A percentile compares a stretch with the other conserved stretches of the same genome.
Evolutionary conservation across 2,797 vertebrate species (phyloP).

Genomic region (Poecilia picta): DNA sequence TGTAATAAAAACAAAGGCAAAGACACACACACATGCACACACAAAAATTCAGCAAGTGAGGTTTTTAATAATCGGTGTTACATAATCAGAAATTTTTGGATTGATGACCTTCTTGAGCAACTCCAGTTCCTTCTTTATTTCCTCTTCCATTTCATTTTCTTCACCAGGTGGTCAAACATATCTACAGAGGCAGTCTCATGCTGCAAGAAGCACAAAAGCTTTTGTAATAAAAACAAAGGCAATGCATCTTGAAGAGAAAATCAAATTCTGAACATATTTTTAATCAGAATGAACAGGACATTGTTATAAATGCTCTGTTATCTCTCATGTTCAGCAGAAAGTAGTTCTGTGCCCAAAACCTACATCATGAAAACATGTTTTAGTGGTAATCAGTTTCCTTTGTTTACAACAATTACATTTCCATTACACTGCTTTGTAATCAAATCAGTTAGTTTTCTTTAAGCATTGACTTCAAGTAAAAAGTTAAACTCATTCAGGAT

Average conservation of each 20-base stretch:
- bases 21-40: too few species aligned
- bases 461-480: not conserved
- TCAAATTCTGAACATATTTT: too few species aligned
- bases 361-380: conserved; percentile 4
- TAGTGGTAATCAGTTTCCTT: conserved; percentile 23
- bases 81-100: conserved; percentile 55
- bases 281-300: too few species aligned
- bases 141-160: too few species aligned
- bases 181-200: conserved; percentile 87
- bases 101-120: conserved; percentile 95
- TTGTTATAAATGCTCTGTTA: not conserved
- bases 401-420: not conserved
- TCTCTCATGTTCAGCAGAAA: conserved; percentile 11
- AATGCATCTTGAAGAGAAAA: too few species aligned
- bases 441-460: not conserved
- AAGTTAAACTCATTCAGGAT: not conserved
- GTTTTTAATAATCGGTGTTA: too few species aligned
- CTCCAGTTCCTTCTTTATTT: conserved; percentile 79
- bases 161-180: conserved; percentile 95
- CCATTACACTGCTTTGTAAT: not conserved
- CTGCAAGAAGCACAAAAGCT: conserved; percentile 65
- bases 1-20: too few species aligned
- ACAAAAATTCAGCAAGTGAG: too few species aligned
- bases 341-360: conserved; percentile 11
- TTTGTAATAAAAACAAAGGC: not conserved